These are phyloP conservation scores for Drosophila novamexicana DNA, from an alignment of 1,140 invertebrate genomes.

Conservation along the genomic window DNA sequence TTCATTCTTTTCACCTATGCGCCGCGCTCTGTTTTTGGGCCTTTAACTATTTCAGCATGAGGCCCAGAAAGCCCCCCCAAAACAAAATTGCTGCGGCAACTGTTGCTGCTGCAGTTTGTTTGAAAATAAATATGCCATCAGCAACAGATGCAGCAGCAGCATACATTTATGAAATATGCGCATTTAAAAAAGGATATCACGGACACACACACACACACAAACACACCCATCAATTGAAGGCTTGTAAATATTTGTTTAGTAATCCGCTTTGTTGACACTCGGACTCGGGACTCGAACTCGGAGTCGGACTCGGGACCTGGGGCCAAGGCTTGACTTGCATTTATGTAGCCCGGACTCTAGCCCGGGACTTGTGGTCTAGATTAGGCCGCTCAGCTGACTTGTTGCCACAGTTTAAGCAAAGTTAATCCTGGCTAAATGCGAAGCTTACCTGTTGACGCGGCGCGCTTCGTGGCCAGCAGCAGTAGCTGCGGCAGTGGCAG, in stretches of 20 bases:
- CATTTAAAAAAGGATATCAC: slow-evolving; percentile 37
- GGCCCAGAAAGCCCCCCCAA: slow-evolving; percentile 1
- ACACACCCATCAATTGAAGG: slow-evolving; percentile 43
- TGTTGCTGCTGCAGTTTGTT: slow-evolving; percentile 17
- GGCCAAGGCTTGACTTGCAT: slow-evolving; percentile 8
- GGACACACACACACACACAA: slow-evolving; percentile 14
- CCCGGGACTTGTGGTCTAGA: slow-evolving; percentile 10
- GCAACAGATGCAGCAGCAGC: slow-evolving; percentile 22
- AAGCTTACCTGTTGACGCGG: slow-evolving; percentile 75
- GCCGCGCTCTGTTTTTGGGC: slow-evolving; percentile 8
- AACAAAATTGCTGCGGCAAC: slow-evolving; percentile 13
- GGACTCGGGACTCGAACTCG: neutral
- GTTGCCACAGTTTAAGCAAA: slow-evolving; percentile 74
- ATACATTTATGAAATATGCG: slow-evolving; percentile 45
- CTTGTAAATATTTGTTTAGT: slow-evolving; percentile 76
- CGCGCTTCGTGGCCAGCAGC: slow-evolving; percentile 16
- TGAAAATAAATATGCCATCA: slow-evolving; percentile 43
- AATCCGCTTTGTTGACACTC: slow-evolving; percentile 72
- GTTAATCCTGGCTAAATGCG: slow-evolving; percentile 72
- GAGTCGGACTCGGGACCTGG: no score
- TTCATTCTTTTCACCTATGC: slow-evolving; percentile 65
- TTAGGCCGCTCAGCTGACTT: slow-evolving; percentile 18
- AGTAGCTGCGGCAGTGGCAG: neutral
- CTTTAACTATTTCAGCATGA: slow-evolving; percentile 39
- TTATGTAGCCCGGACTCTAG: slow-evolving; percentile 31